A percentile compares a stretch with the other conserved stretches of the same genome.
Conservation (phyloP, 2,888 invertebrate species). For the Aphidius colemani region DNA sequence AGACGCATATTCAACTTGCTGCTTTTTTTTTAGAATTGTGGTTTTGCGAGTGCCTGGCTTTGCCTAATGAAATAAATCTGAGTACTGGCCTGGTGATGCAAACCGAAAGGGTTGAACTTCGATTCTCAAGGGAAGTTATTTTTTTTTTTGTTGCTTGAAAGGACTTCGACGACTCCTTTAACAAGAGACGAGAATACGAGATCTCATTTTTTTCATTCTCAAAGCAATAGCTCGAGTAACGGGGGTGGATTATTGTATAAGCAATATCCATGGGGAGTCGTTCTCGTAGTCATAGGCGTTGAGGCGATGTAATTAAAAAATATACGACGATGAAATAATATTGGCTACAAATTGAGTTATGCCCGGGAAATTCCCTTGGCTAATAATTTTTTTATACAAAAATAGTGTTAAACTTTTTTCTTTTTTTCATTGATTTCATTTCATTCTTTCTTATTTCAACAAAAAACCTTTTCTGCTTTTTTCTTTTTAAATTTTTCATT, state of each 20-base stretch:
- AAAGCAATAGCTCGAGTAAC: slow-evolving; percentile 34
- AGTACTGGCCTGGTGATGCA: slow-evolving; percentile 15
- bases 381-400: slow-evolving; percentile 9
- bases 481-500: neutral
- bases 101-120: slow-evolving; percentile 52
- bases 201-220: neutral
- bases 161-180: slow-evolving; percentile 38
- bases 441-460: slow-evolving; percentile 22
- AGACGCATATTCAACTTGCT: slow-evolving; percentile 5
- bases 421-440: slow-evolving; percentile 21
- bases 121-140: slow-evolving; percentile 45
- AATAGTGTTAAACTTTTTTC: slow-evolving; percentile 9
- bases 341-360: slow-evolving; percentile 56
- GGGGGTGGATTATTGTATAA: slow-evolving; percentile 35
- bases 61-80: slow-evolving; percentile 46
- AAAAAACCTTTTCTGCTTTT: neutral
- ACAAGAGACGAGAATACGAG: neutral
- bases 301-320: slow-evolving; percentile 57
- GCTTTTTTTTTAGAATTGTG: slow-evolving; percentile 18
- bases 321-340: slow-evolving; percentile 57
- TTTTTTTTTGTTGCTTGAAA: slow-evolving; percentile 36
- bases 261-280: slow-evolving; percentile 28
- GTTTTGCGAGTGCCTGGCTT: slow-evolving; percentile 21
- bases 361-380: slow-evolving; percentile 29
- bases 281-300: slow-evolving; percentile 38